phyloP scores from a whole-genome alignment of 2,113 vertebrate genomes.

The Muntiacus reevesi region DNA sequence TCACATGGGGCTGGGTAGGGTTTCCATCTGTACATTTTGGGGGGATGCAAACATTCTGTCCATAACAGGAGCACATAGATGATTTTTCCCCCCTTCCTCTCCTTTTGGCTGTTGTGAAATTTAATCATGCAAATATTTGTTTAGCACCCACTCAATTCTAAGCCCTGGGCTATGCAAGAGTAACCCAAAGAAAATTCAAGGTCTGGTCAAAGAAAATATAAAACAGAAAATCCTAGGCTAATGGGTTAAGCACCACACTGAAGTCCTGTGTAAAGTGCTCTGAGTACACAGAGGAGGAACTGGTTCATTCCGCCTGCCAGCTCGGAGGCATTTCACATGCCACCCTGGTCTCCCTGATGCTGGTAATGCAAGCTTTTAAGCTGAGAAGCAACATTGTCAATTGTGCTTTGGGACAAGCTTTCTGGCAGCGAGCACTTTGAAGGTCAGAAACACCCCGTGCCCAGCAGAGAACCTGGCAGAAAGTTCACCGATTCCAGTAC shows the following conservation, averaged over 20 bases:
- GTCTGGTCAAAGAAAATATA: background rate
- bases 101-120: background rate
- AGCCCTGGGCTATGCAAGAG: background rate
- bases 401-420: background rate
- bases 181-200: background rate
- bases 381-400: background rate
- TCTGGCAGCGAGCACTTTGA: background rate
- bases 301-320: fast-evolving
- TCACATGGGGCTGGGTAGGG: background rate
- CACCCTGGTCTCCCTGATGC: background rate
- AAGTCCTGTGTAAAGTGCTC: too few relatives aligned
- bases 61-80: background rate
- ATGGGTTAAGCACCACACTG: background rate
- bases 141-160: background rate
- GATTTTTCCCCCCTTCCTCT: background rate
- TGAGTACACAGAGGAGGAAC: background rate
- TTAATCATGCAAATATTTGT: background rate
- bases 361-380: background rate
- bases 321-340: fast-evolving
- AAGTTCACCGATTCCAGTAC: background rate
- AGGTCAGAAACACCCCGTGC: background rate
- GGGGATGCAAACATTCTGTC: background rate
- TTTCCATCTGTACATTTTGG: background rate
- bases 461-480: background rate
- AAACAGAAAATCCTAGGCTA: background rate